These are phyloP conservation scores for Synodontis membranacea DNA, from an alignment of 2,113 vertebrate species.

Conservation along the genomic window DNA sequence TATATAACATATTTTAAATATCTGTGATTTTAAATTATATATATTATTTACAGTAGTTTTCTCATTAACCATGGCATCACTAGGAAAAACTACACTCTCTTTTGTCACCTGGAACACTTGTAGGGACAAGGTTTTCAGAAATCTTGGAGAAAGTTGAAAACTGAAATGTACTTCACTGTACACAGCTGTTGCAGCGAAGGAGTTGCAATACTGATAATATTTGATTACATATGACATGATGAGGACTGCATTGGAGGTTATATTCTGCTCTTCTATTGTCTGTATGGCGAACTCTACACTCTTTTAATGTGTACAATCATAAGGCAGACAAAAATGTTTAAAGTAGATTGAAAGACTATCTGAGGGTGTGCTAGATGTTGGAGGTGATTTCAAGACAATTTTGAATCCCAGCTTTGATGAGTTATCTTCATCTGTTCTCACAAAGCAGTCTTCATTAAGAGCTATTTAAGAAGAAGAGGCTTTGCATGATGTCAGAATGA, in stretches of 20 bases:
- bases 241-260: neutral
- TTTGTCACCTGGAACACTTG: constrained; percentile 27
- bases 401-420: constrained; percentile 37
- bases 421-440: neutral
- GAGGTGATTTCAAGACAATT: constrained; percentile 43
- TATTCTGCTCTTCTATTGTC: neutral
- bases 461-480: constrained; percentile 1
- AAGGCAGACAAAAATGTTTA: constrained; percentile 36
- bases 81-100: neutral
- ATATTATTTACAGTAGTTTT: neutral
- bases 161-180: constrained; percentile 16
- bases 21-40: neutral
- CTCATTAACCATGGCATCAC: neutral
- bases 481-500: neutral
- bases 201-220: neutral
- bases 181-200: neutral
- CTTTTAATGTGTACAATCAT: constrained; percentile 59
- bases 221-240: constrained; percentile 11
- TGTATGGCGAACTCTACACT: constrained; percentile 34
- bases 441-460: constrained; percentile 19
- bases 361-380: constrained; percentile 50
- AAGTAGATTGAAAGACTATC: constrained; percentile 51
- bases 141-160: neutral
- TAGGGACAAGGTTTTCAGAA: neutral
- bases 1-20: neutral